Conservation (phyloP, 2,797 vertebrate species). For the Mormyrus hasselquistii region DNA sequence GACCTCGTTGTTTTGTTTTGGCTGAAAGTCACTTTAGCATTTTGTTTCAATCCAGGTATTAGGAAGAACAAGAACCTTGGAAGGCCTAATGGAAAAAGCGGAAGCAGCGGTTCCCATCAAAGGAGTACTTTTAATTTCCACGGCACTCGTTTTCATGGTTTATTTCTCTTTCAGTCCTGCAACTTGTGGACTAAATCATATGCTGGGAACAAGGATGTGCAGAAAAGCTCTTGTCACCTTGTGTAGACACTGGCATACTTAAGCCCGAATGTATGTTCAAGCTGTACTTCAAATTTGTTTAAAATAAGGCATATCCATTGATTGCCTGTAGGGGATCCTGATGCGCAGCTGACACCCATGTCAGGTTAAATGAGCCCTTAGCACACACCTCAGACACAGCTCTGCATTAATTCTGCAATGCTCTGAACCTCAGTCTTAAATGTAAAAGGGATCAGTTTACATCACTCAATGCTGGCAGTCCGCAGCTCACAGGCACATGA, state of each 20-base stretch:
- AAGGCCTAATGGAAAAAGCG: background rate
- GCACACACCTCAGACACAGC: background rate
- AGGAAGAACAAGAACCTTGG: background rate
- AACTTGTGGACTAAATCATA: background rate
- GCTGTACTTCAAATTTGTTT: background rate
- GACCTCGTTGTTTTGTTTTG: background rate
- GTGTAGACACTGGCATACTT: background rate
- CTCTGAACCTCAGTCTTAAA: background rate
- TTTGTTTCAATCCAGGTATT: background rate
- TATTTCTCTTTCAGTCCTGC: background rate
- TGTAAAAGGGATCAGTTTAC: slow-evolving; percentile 10
- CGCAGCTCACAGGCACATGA: background rate
- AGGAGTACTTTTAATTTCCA: background rate
- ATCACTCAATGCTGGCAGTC: background rate
- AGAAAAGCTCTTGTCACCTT: background rate
- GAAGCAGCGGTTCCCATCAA: background rate
- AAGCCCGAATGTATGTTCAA: background rate
- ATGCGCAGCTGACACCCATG: background rate
- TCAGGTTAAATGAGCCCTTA: background rate
- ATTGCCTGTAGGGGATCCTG: background rate
- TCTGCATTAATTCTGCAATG: background rate
- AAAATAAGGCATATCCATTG: background rate
- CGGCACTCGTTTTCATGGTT: background rate
- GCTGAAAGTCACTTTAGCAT: background rate
- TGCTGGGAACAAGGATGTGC: background rate